These are phyloP conservation scores for Eurytoma adleriae DNA, from an alignment of 2,888 invertebrate genomes.

Conservation along the genomic window DNA sequence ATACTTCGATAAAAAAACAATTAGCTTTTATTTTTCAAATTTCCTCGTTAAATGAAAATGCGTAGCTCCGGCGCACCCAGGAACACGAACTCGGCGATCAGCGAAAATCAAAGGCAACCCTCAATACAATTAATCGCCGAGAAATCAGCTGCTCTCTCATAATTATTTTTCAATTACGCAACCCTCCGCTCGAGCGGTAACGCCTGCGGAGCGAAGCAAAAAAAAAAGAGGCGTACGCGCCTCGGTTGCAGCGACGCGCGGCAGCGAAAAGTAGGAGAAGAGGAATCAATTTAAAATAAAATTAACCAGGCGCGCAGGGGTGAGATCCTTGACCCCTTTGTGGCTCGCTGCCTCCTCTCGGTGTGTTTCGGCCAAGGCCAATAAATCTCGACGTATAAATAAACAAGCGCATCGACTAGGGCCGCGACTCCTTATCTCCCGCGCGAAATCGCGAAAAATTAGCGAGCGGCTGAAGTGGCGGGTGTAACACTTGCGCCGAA, in stretches of 20 bases:
- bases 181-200: no score
- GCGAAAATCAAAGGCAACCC: no score
- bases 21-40: no score
- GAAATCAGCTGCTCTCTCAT: no score
- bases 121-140: no score
- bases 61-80: no score
- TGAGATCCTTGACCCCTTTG: constrained; percentile 47
- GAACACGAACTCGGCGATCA: no score
- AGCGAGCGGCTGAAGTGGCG: no score
- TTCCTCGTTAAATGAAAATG: no score
- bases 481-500: not conserved
- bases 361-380: constrained; percentile 42
- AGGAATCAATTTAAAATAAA: constrained; percentile 46
- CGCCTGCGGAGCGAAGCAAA: not conserved
- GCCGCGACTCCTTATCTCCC: not conserved
- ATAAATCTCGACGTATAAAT: constrained; percentile 29
- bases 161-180: no score
- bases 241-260: not conserved
- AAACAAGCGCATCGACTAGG: constrained; percentile 4
- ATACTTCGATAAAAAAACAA: no score
- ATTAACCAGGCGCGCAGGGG: constrained; percentile 1
- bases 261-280: constrained; percentile 4
- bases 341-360: not conserved
- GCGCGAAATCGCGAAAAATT: no score
- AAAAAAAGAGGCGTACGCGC: not conserved